A percentile compares a stretch with the other conserved stretches of the same genome.
Conservation (phyloP, 2,888 invertebrate species). For the Noctua fimbriata region DNA sequence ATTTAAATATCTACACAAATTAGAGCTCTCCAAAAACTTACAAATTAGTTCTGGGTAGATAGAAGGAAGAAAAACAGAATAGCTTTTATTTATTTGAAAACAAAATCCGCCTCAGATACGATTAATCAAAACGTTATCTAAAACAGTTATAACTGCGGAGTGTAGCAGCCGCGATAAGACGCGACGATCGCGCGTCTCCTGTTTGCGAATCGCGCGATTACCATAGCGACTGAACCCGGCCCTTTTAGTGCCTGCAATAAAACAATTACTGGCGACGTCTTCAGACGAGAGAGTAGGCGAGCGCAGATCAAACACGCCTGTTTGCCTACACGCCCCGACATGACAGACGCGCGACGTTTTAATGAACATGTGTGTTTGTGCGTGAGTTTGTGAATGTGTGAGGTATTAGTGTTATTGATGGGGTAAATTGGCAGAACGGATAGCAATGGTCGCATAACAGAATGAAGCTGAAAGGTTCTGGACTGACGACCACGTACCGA, state of each 20-base stretch:
- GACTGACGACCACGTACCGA: neutral
- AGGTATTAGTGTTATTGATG: neutral
- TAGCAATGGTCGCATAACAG: neutral
- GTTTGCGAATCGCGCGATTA: slow-evolving; percentile 79
- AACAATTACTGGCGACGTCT: slow-evolving; percentile 68
- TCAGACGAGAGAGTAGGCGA: slow-evolving; percentile 52
- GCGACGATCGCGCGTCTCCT: slow-evolving; percentile 65
- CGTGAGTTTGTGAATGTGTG: slow-evolving; percentile 10
- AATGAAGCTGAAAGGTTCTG: neutral
- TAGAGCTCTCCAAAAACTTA: neutral
- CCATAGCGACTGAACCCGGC: slow-evolving; percentile 66
- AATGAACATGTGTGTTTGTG: slow-evolving; percentile 33
- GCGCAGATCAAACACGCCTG: slow-evolving; percentile 44
- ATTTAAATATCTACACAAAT: neutral
- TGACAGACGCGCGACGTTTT: slow-evolving; percentile 29
- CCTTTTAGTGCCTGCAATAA: slow-evolving; percentile 70
- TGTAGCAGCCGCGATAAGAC: slow-evolving; percentile 62
- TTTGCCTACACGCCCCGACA: slow-evolving; percentile 34
- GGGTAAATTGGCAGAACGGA: neutral
- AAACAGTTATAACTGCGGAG: slow-evolving; percentile 59
- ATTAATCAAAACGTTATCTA: slow-evolving; percentile 67
- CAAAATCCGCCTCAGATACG: slow-evolving; percentile 23
- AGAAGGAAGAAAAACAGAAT: neutral
- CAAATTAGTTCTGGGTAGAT: neutral
- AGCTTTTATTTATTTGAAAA: neutral